Evolutionary conservation across 2,113 vertebrate genomes (phyloP), one percentile per base, ranked within the genome.

Genomic region (Hipposideros armiger): DNA sequence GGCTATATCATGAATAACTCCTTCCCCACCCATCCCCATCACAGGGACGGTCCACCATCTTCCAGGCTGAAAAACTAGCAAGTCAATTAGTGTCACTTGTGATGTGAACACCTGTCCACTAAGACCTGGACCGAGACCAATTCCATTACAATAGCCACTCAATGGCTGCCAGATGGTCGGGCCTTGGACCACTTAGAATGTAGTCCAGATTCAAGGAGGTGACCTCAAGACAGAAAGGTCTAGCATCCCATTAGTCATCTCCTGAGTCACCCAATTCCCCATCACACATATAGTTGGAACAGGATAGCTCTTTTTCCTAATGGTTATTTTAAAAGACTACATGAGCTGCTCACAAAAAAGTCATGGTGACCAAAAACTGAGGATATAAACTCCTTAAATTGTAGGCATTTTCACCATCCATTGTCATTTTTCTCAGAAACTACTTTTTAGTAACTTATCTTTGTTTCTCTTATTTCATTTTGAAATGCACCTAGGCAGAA

Each of bases 31-130:
- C 66, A 69, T 91, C 98, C 90, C 97, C 90, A 96, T 98, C 98
- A 98, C 98, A 98, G 3, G 66, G 95, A 95, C 11, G 42, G 52
- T 32, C 87, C 20, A 72, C 88, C 14, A 16, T 89, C 85, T 93
- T 96, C 92, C 69, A 97, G 78, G 67, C 11, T 54, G 77, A 96
- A 94, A 93, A 87, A 97, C 58, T 11, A 86, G 50, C 64, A 89
- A 97, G 91, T 94, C 97, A 97, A 97, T 97, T 96, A 97, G 50
- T 88, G 97, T 98, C 97, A 97, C 83, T 96, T 97, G 95, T 52
- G 83, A 98, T 96, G 83, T 77, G 96, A 94, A 87, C 96, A 97
- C 96, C 97, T 97, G 97, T 95, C 94, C 1, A 81, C 91, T 84
- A 96, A 95, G 95, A 81, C 93, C 85, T 97, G 97, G 95, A 91